Conservation (phyloP, 1,140 invertebrate genomes). For the Andrena cerasifolii region DNA sequence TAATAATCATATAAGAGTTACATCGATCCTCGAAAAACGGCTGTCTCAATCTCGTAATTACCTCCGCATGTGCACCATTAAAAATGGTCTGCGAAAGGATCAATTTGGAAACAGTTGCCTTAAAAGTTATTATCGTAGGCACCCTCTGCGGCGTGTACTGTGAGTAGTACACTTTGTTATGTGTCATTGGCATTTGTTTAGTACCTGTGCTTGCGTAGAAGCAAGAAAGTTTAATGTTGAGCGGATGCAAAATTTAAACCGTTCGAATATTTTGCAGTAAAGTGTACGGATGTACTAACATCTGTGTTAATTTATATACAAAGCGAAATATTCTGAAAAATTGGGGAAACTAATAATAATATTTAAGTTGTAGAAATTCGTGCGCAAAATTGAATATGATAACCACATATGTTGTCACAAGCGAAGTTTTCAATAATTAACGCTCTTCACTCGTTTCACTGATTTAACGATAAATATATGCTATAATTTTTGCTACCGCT, state of each 20-base stretch:
- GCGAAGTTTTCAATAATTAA: not conserved
- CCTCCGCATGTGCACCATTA: slow-evolving; percentile 3
- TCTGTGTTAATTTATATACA: slow-evolving; percentile 3
- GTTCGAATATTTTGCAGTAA: not conserved
- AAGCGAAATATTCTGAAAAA: slow-evolving; percentile 5
- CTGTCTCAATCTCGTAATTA: slow-evolving; percentile 73
- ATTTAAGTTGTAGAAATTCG: not conserved
- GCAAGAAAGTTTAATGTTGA: not conserved
- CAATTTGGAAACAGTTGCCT: not conserved
- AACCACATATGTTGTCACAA: not conserved
- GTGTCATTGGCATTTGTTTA: slow-evolving; percentile 6
- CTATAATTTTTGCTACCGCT: not conserved
- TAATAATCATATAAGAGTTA: slow-evolving; percentile 74
- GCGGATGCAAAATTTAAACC: not conserved
- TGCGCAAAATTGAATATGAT: not conserved
- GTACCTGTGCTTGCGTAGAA: slow-evolving; percentile 6
- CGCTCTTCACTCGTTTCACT: not conserved
- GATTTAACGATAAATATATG: not conserved
- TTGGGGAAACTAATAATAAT: not conserved
- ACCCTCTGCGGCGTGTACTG: not conserved
- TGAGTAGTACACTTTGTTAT: not conserved
- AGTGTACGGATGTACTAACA: too few relatives aligned
- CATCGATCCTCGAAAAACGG: slow-evolving; percentile 68
- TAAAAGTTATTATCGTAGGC: slow-evolving; percentile 9
- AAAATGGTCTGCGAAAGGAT: not conserved